phyloP scores from a whole-genome alignment of 2,797 vertebrate genomes.

The Antrozous pallidus region DNA sequence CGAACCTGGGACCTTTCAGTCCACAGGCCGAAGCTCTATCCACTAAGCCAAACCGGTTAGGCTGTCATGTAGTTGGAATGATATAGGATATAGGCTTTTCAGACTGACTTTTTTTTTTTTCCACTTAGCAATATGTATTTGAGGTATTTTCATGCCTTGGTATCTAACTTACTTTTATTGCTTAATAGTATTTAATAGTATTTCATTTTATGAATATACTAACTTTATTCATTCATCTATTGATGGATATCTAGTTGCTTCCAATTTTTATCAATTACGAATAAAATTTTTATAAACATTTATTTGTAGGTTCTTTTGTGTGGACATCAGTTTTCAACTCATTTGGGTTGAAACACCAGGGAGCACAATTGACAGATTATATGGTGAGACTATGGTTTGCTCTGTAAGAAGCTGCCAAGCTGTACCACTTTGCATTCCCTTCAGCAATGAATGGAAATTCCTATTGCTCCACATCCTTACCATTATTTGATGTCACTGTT shows the following conservation, averaged over 20 bases:
- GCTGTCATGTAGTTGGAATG: neutral
- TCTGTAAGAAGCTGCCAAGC: neutral
- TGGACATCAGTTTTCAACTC: neutral
- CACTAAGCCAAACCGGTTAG: no score
- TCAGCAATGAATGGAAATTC: neutral
- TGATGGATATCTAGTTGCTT: neutral
- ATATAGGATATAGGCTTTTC: neutral
- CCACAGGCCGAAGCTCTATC: no score
- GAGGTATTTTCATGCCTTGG: neutral
- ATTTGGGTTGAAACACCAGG: neutral
- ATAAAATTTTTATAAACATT: neutral
- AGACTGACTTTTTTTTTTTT: neutral
- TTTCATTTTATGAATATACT: neutral
- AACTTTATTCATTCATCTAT: neutral
- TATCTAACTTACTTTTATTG: neutral
- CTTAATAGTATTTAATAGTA: neutral
- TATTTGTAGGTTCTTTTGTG: neutral
- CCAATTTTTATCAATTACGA: neutral
- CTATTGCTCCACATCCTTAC: neutral
- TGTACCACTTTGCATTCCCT: neutral
- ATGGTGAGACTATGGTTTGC: neutral
- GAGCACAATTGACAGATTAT: neutral
- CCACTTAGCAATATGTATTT: neutral
- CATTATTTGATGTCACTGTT: neutral
- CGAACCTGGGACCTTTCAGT: no score